These are phyloP conservation scores for Trichogramma evanescens DNA, from an alignment of 2,888 invertebrate species.

Conservation along the genomic window DNA sequence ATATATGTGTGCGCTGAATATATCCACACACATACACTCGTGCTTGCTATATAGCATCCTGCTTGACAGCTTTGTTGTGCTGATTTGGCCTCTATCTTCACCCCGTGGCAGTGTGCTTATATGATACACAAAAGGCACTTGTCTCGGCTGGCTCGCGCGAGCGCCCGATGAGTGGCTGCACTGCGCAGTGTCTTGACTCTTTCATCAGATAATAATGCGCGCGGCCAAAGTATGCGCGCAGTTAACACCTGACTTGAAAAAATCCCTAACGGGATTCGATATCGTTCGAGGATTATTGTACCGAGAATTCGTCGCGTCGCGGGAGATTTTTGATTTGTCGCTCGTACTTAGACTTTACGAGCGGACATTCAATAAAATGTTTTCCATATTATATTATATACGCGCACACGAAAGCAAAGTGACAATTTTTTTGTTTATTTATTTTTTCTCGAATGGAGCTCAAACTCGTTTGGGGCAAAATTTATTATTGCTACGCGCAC, in stretches of 20 bases:
- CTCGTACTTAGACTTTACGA: too few species aligned
- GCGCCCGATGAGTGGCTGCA: too few species aligned
- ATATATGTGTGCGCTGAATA: too few species aligned
- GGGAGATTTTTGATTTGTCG: background rate
- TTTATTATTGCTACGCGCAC: too few species aligned
- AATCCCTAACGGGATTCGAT: slow-evolving; percentile 13
- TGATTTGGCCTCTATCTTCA: background rate
- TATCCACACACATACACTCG: too few species aligned
- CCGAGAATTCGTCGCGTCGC: background rate
- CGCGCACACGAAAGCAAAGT: background rate
- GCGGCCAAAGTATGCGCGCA: background rate
- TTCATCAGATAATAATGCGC: slow-evolving; percentile 11
- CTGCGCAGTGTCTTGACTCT: background rate
- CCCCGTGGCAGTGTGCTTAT: background rate
- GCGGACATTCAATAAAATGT: background rate
- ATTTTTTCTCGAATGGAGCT: too few species aligned
- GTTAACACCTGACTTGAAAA: slow-evolving; percentile 18
- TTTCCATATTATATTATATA: slow-evolving; percentile 5
- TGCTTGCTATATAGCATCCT: too few species aligned
- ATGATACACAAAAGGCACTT: slow-evolving; percentile 3
- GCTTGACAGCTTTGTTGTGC: slow-evolving; percentile 16
- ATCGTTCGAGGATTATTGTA: slow-evolving; percentile 4
- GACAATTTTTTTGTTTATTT: too few species aligned
- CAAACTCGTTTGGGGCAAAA: too few species aligned
- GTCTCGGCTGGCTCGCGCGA: background rate